Evolutionary conservation across 2,888 invertebrate species (phyloP), one percentile per base, ranked within the genome.

Genomic region (Drosophila emarginata): DNA sequence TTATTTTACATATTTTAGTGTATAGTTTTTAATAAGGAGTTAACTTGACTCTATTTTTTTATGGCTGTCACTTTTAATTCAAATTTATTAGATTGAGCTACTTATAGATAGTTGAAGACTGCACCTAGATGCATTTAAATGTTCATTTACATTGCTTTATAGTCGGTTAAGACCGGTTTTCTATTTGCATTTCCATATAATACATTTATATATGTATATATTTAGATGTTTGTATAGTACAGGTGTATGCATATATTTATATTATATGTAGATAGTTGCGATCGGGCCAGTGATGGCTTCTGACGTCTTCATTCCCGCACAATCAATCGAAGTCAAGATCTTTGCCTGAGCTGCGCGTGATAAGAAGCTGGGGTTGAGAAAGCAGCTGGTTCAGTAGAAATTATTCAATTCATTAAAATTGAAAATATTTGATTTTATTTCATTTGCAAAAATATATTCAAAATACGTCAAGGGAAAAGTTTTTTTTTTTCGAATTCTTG

Each of bases 121-220:
- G 45, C 45, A 45, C 21, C 21, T 12, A 21, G 9, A 14, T 69
- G 69, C 53, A 70, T 70, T 70, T 70, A 58, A 70, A 69, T 70
- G 64, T 70, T 58, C 59, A 70, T 64, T 70, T 70, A 59, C 70
- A 64, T 54, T 67, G 57, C 62, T 60, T 69, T 45, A 56, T 37
- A 61, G 64, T 59, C 64, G 40, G 64, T 60, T 70, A 58, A 51
- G 39, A 70, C 71, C 64, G 60, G 70, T 77, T 63, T 67, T 18
- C 45, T 62, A 77, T 80, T 80, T 72, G 69, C 79, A 80, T 83
- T 68, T 64, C 21, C 39, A 37, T 63, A 56, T 67, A 68, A 14
- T 1, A 11, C 14, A 45, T 45, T 11, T 45, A 53, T 57, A 12
- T 21, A 11, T 12, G 15, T 28, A 28, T 28, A 5, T 61, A 64